phyloP scores from a whole-genome alignment of 2,113 vertebrate genomes.

The Manacus vitellinus region DNA sequence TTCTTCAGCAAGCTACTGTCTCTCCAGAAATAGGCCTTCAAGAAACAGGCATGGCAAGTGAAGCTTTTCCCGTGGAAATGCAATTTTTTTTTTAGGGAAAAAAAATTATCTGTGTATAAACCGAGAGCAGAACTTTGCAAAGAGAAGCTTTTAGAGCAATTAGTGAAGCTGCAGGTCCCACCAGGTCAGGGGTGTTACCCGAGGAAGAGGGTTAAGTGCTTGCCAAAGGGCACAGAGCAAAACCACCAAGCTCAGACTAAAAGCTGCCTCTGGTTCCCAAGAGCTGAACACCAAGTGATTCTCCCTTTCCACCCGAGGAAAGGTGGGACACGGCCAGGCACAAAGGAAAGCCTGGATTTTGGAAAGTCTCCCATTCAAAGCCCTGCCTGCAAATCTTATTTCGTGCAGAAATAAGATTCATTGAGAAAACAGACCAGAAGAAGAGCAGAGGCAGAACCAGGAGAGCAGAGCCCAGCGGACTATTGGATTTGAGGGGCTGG shows the following conservation, averaged over 20 bases:
- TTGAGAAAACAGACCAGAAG: background rate
- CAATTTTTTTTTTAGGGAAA: background rate
- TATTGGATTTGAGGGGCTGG: background rate
- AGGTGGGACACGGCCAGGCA: background rate
- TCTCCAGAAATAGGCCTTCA: conserved; percentile 92
- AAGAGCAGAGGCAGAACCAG: background rate
- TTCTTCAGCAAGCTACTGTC: conserved; percentile 90
- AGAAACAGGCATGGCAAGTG: conserved; percentile 61
- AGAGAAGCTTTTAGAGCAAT: background rate
- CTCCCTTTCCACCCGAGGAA: background rate
- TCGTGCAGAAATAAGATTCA: background rate
- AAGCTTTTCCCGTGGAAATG: background rate
- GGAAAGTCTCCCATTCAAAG: background rate
- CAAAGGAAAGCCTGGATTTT: background rate
- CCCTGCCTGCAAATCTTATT: background rate
- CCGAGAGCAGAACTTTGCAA: background rate
- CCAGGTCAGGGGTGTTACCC: background rate
- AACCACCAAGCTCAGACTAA: background rate
- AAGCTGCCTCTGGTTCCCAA: background rate
- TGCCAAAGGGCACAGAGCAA: background rate
- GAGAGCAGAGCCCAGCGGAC: background rate
- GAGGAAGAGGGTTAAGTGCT: background rate
- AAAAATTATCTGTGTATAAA: background rate
- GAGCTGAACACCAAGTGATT: background rate
- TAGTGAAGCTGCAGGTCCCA: background rate